Base-by-base conservation (phyloP, 2,797 vertebrate species). In the Arremon aurantiirostris region DNA sequence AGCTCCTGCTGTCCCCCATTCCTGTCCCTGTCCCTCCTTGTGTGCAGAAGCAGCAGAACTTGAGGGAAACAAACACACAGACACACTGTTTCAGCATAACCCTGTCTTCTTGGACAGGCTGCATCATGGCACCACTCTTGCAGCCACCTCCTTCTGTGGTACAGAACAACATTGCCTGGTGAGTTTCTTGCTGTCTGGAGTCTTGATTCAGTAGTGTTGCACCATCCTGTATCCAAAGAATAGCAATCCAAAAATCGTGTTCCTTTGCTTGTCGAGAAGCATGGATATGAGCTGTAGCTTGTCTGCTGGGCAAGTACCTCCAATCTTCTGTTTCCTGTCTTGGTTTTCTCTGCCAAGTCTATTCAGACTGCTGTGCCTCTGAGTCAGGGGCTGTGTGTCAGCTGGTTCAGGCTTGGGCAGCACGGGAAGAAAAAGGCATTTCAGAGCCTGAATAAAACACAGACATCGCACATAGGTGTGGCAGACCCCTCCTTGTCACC, bases 51-150 rank as follows among this genome's bases (percentile, higher is more conserved):
- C 21, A 78, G 34, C 46, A 81, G n/a, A 64, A 20, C 68, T 41
- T 60, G 61, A 71, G 28, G 35, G 28, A 64, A 76, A 30, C 23
- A 32, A 10, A 26, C 11, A 41, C 5, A 42, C 0, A 56, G 22
- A 37, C 5, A 28, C 1, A 1, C 3, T 55, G 3, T 0, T 52
- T 60, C 60, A 56, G 28, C 2, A 0, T 10, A 78, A 46, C 9
- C 11, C 37, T 90, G 4, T 35, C 24, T 37, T 57, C 53, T 50
- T 35, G 28, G 21, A 14, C 11, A 57, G 59, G 37, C 22, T 81
- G 6, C 42, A 14, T n/a, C 12, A 4, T 9, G 32, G 22, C 64
- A 57, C 30, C 14, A 1, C 28, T 46, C 53, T 18, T 59, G 49
- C 65, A 73, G 28, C 12, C 70, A 13, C 37, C 11, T 60, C 32